Evolutionary conservation across 1,140 invertebrate species (phyloP).

Genomic region (Antheraea mylitta): DNA sequence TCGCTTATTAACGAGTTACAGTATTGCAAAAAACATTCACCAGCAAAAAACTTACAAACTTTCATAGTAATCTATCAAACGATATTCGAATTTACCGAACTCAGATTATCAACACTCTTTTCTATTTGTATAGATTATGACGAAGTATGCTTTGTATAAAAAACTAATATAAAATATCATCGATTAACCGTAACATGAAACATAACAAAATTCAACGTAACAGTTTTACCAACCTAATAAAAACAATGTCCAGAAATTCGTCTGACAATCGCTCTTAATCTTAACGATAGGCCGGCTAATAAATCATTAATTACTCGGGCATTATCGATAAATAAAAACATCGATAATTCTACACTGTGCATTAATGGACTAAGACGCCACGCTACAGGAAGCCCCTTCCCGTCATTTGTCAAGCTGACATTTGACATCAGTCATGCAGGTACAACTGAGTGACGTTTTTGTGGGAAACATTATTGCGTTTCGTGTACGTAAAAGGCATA

Average conservation of each 20-base stretch:
- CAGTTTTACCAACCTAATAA: background rate
- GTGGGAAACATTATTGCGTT: conserved; percentile 9
- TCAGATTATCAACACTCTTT: no score
- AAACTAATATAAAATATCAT: background rate
- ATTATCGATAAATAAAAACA: conserved; percentile 52
- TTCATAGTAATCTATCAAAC: no score
- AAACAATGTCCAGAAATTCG: conserved; percentile 1
- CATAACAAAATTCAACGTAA: background rate
- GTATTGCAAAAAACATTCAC: no score
- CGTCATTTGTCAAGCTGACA: conserved; percentile 71
- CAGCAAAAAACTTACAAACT: no score
- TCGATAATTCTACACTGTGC: conserved; percentile 38
- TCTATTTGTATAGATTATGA: no score
- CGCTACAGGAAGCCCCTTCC: conserved; percentile 63
- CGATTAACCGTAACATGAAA: background rate
- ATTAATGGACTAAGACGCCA: conserved; percentile 43
- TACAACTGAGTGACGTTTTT: conserved; percentile 25
- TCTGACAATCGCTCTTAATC: conserved; percentile 32
- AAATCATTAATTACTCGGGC: conserved; percentile 47
- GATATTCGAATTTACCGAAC: no score
- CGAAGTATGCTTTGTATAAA: background rate
- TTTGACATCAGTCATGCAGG: conserved; percentile 71
- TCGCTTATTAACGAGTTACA: no score
- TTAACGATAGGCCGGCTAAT: conserved; percentile 22
- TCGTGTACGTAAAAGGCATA: conserved; percentile 1